These are phyloP conservation scores for Papilio protenor DNA, from an alignment of 2,888 invertebrate genomes.

Conservation along the genomic window DNA sequence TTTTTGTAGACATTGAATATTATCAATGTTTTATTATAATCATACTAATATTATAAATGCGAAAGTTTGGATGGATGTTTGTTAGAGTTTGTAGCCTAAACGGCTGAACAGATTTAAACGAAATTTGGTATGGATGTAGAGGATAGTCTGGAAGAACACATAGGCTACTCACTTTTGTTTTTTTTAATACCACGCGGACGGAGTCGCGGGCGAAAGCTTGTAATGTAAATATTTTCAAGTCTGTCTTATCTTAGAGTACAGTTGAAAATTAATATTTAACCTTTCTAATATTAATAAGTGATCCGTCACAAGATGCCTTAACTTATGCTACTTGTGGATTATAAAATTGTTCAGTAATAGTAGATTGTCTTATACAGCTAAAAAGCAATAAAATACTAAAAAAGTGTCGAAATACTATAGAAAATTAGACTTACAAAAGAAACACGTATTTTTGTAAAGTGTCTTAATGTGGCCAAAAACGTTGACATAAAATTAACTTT, in stretches of 20 bases:
- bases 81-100: no score
- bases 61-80: no score
- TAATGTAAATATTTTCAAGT: neutral
- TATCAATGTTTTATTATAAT: neutral
- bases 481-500: constrained; percentile 14
- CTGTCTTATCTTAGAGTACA: neutral
- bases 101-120: no score
- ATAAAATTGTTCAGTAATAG: neutral
- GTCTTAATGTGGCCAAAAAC: constrained; percentile 32
- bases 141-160: no score
- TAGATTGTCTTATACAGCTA: constrained; percentile 6
- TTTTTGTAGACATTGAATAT: neutral
- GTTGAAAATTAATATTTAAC: neutral
- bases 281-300: neutral
- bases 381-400: constrained; percentile 7
- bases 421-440: constrained; percentile 15
- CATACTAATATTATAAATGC: no score
- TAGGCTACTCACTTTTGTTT: no score
- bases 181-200: no score
- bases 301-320: constrained; percentile 24
- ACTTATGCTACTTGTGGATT: neutral
- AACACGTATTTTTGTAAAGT: constrained; percentile 28
- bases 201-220: no score
- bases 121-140: no score
- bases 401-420: constrained; percentile 1